Percentiles rank a stretch among this genome's conserved stretches.
These are phyloP conservation scores for Drosophila insularis DNA, from an alignment of 1,140 invertebrate genomes.

Conservation along the genomic window DNA sequence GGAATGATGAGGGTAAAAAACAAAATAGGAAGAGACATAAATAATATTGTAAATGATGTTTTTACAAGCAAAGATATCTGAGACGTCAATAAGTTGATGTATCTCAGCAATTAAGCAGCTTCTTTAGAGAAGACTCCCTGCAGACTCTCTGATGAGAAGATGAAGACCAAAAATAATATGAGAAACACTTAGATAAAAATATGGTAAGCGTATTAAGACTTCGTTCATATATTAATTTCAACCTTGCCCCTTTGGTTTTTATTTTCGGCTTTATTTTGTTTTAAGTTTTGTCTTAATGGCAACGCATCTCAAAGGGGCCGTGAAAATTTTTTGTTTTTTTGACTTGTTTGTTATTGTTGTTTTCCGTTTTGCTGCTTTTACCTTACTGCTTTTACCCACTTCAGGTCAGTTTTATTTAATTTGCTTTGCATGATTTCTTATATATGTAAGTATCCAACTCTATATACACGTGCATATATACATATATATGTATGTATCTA, in stretches of 20 bases:
- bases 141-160: neutral
- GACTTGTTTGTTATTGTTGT: neutral
- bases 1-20: too few relatives aligned
- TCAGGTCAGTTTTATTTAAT: conserved; percentile 54
- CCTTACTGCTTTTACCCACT: conserved; percentile 54
- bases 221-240: neutral
- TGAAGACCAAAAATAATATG: too few relatives aligned
- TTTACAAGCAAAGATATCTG: neutral
- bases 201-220: neutral
- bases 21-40: too few relatives aligned
- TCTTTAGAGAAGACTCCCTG: neutral
- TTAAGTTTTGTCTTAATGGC: neutral
- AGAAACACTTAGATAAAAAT: too few relatives aligned
- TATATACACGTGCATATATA: conserved; percentile 12
- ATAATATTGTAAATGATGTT: neutral
- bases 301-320: conserved; percentile 37
- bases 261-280: conserved; percentile 4
- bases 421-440: conserved; percentile 48
- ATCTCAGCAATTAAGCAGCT: neutral
- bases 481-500: neutral
- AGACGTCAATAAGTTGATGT: neutral
- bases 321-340: conserved; percentile 46
- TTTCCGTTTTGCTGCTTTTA: conserved; percentile 15
- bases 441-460: conserved; percentile 32
- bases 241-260: neutral